These are phyloP conservation scores for Pimpla rufipes DNA, from an alignment of 2,888 invertebrate genomes.

Conservation along the genomic window DNA sequence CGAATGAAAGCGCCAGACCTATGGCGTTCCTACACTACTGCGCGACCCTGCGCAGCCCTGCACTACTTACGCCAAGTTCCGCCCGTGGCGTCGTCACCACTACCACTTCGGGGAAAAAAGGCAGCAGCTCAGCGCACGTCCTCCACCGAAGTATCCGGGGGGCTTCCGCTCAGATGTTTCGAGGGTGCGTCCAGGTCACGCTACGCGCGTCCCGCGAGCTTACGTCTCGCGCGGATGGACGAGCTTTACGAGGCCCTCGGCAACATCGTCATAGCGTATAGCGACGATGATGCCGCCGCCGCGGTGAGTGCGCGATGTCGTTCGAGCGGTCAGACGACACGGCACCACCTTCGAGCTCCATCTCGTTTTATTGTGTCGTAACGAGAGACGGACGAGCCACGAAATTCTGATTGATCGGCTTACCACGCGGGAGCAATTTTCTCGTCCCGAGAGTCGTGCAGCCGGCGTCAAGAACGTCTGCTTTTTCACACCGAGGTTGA, in stretches of 20 bases:
- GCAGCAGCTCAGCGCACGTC: constrained; percentile 15
- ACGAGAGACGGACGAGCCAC: constrained; percentile 72
- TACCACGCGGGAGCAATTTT: constrained; percentile 53
- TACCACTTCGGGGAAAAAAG: background rate
- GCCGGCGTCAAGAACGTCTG: constrained; percentile 2
- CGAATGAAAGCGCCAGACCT: constrained; percentile 51
- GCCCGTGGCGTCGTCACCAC: background rate
- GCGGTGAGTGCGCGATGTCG: constrained; percentile 22
- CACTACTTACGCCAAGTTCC: background rate
- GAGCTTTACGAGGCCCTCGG: constrained; percentile 79
- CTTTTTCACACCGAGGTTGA: background rate
- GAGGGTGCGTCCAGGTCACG: constrained; percentile 49
- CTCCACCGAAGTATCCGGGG: constrained; percentile 17
- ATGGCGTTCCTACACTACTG: constrained; percentile 56
- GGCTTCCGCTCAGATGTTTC: constrained; percentile 42
- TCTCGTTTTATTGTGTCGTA: constrained; percentile 81
- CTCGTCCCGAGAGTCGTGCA: background rate
- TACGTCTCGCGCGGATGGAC: constrained; percentile 77
- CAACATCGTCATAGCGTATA: constrained; percentile 20
- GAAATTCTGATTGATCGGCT: constrained; percentile 79
- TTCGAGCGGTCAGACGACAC: constrained; percentile 68
- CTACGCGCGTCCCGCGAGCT: constrained; percentile 70
- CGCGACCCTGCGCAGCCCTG: constrained; percentile 35
- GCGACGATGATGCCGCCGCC: constrained; percentile 33
- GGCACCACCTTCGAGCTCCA: constrained; percentile 61